Conservation (phyloP, 2,888 invertebrate genomes). For the Liodrosophila aerea region DNA sequence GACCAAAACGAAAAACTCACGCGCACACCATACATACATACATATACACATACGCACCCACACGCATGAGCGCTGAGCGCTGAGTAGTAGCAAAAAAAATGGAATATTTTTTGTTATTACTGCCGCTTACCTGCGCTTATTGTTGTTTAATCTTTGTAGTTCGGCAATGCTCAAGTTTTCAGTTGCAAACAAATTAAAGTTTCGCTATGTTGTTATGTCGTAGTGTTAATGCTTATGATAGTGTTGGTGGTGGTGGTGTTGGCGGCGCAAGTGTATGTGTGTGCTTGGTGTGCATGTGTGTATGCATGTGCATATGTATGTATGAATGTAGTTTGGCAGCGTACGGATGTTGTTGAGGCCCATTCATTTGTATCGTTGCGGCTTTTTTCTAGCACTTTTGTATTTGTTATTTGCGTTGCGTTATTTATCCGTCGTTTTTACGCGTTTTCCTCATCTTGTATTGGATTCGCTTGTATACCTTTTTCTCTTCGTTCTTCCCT, state of each 20-base stretch:
- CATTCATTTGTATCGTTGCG: slow-evolving; percentile 64
- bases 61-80: slow-evolving; percentile 13
- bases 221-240: slow-evolving; percentile 15
- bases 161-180: slow-evolving; percentile 31
- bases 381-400: slow-evolving; percentile 36
- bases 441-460: slow-evolving; percentile 26
- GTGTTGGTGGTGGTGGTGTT: slow-evolving; percentile 15
- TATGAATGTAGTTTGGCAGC: slow-evolving; percentile 59
- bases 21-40: slow-evolving; percentile 4
- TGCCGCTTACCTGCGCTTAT: slow-evolving; percentile 64
- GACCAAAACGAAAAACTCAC: slow-evolving; percentile 14
- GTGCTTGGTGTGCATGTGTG: slow-evolving; percentile 34
- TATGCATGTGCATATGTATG: slow-evolving; percentile 39
- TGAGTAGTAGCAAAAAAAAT: slow-evolving; percentile 11
- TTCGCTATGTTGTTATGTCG: slow-evolving; percentile 32
- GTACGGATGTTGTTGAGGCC: slow-evolving; percentile 37
- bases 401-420: slow-evolving; percentile 42
- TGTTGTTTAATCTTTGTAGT: slow-evolving; percentile 28
- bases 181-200: slow-evolving; percentile 44
- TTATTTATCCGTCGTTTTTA: slow-evolving; percentile 23
- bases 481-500: neutral
- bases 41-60: slow-evolving; percentile 29
- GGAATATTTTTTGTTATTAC: slow-evolving; percentile 7
- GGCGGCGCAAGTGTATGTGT: slow-evolving; percentile 42
- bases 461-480: slow-evolving; percentile 37